Evolutionary conservation across 2,797 vertebrate species (phyloP), one percentile per base, ranked within the genome.

Genomic region (Mormyrops boulengeri): DNA sequence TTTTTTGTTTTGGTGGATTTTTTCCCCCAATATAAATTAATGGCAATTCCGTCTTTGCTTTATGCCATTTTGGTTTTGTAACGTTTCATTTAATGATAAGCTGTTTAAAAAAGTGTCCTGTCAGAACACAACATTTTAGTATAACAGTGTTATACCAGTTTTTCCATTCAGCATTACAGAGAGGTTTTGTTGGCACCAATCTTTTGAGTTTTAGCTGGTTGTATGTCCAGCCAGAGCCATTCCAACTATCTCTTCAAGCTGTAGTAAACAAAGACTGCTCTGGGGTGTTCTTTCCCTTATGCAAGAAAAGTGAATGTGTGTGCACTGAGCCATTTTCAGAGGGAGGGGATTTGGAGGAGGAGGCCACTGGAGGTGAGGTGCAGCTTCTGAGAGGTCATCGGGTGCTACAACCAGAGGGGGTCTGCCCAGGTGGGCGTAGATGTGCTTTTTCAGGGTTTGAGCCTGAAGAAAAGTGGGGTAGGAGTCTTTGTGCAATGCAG

Each of bases 361-460:
- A 60, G 17, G 17, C 7, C 22, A 38, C 52, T 38, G 26, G 50
- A 80, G 11, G 85, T 55, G 34, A 34, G 44, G 52, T 85, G 88
- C 73, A 44, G 38, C 73, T 80, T 19, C 49, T n/a, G 41, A 41
- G n/a, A 80, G n/a, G 52, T n/a, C 26, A 53, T 53, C 34, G 88
- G 9, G 22, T 84, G 8, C n/a, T n/a, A n/a, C 19, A 55, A 4
- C 11, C 52, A 53, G 66, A 85, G 57, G 60, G 11, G 44, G 47
- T 47, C 57, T 85, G 73, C 7, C 41, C 11, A 52, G 87, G 55
- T 53, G 55, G 94, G 95, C 89, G 93, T 95, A 93, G 93, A 92
- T 91, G 91, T 93, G 94, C 92, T 93, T 95, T 95, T 93, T 94
- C 93, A 94, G 93, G 91, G 92, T 91, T 91, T 94, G 93, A 90